Evolutionary conservation across 2,888 invertebrate genomes (phyloP).

Genomic region (Timema podura): DNA sequence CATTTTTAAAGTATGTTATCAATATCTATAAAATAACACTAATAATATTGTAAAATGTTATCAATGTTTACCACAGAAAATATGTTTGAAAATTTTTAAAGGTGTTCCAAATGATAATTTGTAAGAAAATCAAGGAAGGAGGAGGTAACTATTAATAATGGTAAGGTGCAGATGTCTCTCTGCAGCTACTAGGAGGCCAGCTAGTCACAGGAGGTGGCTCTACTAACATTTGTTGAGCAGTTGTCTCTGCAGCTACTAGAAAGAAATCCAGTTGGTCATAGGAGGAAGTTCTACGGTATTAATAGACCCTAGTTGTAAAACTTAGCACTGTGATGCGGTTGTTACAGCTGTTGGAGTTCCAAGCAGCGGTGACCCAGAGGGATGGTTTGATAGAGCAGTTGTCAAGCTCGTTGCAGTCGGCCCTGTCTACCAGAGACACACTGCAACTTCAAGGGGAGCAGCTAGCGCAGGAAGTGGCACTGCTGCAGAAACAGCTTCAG

Average conservation of each 20-base stretch:
- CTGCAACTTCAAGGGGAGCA: constrained; percentile 59
- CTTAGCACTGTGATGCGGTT: constrained; percentile 34
- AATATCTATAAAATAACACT: no score
- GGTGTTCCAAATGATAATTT: no score
- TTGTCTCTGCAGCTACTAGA: neutral
- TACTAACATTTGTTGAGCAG: neutral
- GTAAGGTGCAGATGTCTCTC: constrained; percentile 19
- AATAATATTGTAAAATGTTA: no score
- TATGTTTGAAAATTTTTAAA: no score
- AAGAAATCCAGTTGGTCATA: no score
- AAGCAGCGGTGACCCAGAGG: constrained; percentile 62
- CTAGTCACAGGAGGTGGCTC: neutral
- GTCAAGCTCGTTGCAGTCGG: constrained; percentile 64
- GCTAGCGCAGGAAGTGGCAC: constrained; percentile 56
- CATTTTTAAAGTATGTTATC: no score
- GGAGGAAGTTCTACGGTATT: neutral
- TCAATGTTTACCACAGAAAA: no score
- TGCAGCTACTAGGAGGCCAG: neutral
- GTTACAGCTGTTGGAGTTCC: constrained; percentile 67
- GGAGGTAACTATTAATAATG: no score
- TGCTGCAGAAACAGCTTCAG: constrained; percentile 49
- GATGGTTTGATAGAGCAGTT: constrained; percentile 69
- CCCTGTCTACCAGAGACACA: constrained; percentile 57
- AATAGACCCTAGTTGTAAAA: neutral
- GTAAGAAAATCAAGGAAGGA: no score